Evolutionary conservation across 1,140 invertebrate species (phyloP).

Genomic region (Apocrypta bakeri): DNA sequence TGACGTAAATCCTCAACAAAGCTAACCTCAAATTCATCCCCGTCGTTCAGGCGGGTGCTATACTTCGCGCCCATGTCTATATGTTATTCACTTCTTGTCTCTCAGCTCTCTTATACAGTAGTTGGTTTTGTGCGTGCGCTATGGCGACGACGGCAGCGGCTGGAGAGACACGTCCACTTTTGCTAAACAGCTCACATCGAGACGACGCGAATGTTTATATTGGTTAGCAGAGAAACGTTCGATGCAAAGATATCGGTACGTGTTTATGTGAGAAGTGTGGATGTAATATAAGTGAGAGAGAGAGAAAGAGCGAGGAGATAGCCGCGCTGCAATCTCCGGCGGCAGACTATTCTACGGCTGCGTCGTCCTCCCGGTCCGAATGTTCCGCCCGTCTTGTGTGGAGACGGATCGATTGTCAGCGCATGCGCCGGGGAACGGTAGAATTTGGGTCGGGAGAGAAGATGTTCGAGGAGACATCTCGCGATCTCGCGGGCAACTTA

Average conservation of each 20-base stretch:
- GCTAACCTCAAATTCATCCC: conserved; percentile 33
- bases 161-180: not conserved
- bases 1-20: not conserved
- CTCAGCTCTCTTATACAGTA: not conserved
- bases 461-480: conserved; percentile 4
- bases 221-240: no score
- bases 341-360: not conserved
- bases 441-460: conserved; percentile 6
- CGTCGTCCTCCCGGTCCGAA: not conserved
- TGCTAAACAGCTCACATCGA: not conserved
- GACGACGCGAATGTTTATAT: not conserved
- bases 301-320: not conserved
- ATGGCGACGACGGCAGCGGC: conserved; percentile 9
- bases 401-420: conserved; percentile 5
- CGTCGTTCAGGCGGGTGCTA: not conserved
- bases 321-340: not conserved
- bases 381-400: not conserved
- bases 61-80: not conserved
- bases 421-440: conserved; percentile 35
- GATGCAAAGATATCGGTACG: no score
- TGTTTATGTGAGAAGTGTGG: not conserved
- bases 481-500: no score
- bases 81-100: not conserved
- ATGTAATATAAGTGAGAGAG: not conserved
- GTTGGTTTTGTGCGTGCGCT: not conserved